phyloP scores from a whole-genome alignment of 2,888 invertebrate species.

The Dendrolimus houi region DNA sequence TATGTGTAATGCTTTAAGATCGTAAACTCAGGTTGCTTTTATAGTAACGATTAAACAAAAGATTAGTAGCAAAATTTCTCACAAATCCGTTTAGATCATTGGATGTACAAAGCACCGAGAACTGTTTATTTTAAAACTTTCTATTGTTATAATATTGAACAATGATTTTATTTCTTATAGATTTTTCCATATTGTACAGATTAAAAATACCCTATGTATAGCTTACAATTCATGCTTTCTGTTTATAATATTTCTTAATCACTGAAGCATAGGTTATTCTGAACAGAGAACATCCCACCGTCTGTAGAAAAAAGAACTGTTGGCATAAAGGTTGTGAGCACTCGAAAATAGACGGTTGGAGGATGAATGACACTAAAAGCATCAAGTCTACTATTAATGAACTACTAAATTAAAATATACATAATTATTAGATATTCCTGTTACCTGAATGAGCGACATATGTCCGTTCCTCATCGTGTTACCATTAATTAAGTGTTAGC shows the following conservation, averaged over 20 bases:
- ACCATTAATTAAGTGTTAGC: constrained; percentile 73
- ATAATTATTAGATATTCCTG: constrained; percentile 41
- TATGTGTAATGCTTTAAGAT: constrained; percentile 7
- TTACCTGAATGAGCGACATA: constrained; percentile 69
- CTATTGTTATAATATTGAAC: not conserved
- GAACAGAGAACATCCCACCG: no score
- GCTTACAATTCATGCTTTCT: no score
- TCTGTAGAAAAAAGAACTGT: no score
- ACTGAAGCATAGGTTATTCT: no score
- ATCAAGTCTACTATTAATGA: not conserved
- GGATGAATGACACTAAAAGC: not conserved
- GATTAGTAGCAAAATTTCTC: not conserved
- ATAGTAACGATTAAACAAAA: constrained; percentile 23
- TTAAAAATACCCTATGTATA: no score
- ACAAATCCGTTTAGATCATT: not conserved
- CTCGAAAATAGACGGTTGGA: constrained; percentile 6
- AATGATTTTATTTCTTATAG: not conserved
- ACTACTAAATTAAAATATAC: constrained; percentile 7
- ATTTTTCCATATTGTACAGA: not conserved
- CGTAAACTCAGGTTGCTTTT: constrained; percentile 28
- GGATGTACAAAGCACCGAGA: not conserved
- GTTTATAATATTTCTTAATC: no score
- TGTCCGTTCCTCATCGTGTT: constrained; percentile 71
- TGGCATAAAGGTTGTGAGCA: constrained; percentile 7
- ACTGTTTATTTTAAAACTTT: not conserved